Evolutionary conservation across 64 coral and sea anemone genomes (phyloP).

Genomic region (Montipora cactus): DNA sequence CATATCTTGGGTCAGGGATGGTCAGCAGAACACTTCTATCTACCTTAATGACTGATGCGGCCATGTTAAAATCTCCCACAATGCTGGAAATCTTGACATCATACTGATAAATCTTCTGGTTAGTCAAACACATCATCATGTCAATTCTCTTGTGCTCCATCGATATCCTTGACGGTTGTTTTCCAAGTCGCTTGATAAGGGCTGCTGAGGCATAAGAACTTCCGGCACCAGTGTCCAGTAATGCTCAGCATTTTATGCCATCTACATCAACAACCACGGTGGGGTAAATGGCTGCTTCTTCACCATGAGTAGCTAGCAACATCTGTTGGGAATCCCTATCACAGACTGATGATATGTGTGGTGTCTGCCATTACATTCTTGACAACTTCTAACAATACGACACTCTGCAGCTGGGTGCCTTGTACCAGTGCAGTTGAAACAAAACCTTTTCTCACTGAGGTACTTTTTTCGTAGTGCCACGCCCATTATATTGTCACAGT

Average conservation of each 20-base stretch:
- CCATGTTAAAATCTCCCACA: conserved; percentile 46
- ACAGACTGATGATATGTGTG: too few relatives aligned
- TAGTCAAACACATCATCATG: conserved; percentile 71
- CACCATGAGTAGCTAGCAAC: too few relatives aligned
- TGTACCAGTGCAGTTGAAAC: too few relatives aligned
- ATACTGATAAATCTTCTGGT: conserved; percentile 23
- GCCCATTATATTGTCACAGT: too few relatives aligned
- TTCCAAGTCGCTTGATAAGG: not conserved
- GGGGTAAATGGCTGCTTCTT: too few relatives aligned
- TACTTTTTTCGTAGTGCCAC: too few relatives aligned
- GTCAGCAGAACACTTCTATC: conserved; percentile 44
- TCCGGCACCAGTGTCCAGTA: conserved; percentile 37
- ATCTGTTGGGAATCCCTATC: too few relatives aligned
- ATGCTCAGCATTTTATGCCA: conserved; percentile 32
- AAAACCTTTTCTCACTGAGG: too few relatives aligned
- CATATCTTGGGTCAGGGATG: conserved; percentile 54
- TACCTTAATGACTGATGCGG: conserved; percentile 18
- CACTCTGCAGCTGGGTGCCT: too few relatives aligned
- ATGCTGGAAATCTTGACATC: conserved; percentile 1
- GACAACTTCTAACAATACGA: too few relatives aligned
- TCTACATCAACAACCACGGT: not conserved
- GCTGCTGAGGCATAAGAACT: conserved; percentile 39
- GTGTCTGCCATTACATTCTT: too few relatives aligned
- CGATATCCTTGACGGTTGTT: not conserved
- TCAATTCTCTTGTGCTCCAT: conserved; percentile 46